Evolutionary conservation across 2,888 invertebrate species (phyloP), one percentile per base, ranked within the genome.

Genomic region (Desoria tigrina): DNA sequence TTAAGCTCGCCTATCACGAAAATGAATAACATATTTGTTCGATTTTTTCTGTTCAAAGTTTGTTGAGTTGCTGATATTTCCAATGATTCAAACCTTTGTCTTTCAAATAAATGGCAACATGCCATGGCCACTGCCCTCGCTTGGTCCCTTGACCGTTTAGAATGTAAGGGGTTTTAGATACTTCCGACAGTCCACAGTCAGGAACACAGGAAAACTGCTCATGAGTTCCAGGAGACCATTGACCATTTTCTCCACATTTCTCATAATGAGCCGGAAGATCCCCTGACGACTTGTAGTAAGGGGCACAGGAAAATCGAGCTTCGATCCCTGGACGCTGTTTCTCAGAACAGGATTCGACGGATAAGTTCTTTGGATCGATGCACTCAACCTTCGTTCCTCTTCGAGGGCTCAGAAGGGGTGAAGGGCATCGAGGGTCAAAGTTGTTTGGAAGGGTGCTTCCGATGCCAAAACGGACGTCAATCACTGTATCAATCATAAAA

Each of bases 121-220:
- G 84, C 86, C 86, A 86, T 0, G 86, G 86, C 75, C 76, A 77
- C 51, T 74, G 73, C 27, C 76, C 77, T 9, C 72, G 42, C 59
- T 71, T 68, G 1, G 72, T 73, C 28, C 68, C 65, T 42, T 66
- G 58, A 2, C 76, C 76, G 53, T 74, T 72, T 0, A 71, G 64
- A 55, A 76, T 76, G 32, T 71, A 76, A 11, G 76, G 76, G 9
- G 74, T 74, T 58, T 69, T 74, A 1, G 74, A 70, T 23, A 64
- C 71, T 56, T 76, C 76, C 0, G 74, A 72, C 2, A 76, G 32
- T 0, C 76, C 76, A 57, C 76, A 76, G 27, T 76, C 76, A 37
- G 76, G 73, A 2, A 74, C 66, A 59, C 76, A 76, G 9, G 68
- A 57, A 49, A 76, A 76, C 37, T 71, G 69, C 9, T 49, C 49